Base-by-base conservation (phyloP, 2,888 invertebrate genomes). In the Crioceris asparagi region DNA sequence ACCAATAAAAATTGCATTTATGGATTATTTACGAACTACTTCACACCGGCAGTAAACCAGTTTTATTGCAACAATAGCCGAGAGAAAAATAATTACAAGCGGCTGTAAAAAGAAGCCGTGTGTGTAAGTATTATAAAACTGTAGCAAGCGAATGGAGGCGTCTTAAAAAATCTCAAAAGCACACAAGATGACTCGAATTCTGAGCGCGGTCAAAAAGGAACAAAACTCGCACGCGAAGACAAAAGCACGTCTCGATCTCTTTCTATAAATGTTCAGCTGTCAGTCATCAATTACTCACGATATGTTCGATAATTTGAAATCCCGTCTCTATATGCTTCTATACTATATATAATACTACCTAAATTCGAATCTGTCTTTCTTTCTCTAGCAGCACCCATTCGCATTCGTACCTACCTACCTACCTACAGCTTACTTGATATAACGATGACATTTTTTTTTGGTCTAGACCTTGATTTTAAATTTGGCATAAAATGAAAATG, bases 261-360 rank as follows among this genome's bases (percentile, higher is more conserved):
- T n/a, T n/a, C n/a, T n/a, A n/a, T n/a, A n/a, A 57, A 57, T 57
- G 57, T 55, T 51, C 40, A 53, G 52, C 57, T 62, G 61, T 61
- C 61, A 58, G 51, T 51, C 61, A 61, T 62, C 62, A 62, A 62
- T 62, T 60, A 60, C 57, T 39, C 36, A 34, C 38, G 47, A 50
- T 51, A 52, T 53, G 45, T 15, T 41, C 47, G 38, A 48, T 48
- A 46, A 50, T 47, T 53, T 53, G 41, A 45, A 47, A 53, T 51
- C 49, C 50, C 47, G 44, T 36, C 45, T 46, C 42, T 32, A n/a
- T n/a, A n/a, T n/a, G n/a, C n/a, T n/a, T n/a, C n/a, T 36, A 26
- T 26, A 7, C 7, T 11, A 26, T 26, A 26, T n/a, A 26, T 3
- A 7, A 4, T 11, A 11, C 12, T 26, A 3, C 4, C 7, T 3